These are phyloP conservation scores for Trichogramma evanescens DNA, from an alignment of 2,888 invertebrate genomes.

Conservation along the genomic window DNA sequence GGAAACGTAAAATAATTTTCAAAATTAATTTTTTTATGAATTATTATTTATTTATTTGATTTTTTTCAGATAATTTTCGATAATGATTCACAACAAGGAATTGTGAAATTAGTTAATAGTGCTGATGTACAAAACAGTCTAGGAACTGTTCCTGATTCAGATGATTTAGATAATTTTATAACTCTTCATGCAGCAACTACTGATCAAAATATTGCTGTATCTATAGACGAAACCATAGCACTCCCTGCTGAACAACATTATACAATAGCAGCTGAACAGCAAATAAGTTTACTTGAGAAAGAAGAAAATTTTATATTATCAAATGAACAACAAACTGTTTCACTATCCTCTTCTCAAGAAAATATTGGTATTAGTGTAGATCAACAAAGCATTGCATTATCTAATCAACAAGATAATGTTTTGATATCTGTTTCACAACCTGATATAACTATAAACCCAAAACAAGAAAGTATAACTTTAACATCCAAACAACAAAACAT, in stretches of 20 bases:
- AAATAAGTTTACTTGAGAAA: too few species aligned
- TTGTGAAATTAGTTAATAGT: slow-evolving; percentile 8
- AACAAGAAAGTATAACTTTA: too few species aligned
- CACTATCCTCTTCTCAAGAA: too few species aligned
- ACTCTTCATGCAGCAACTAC: slow-evolving; percentile 15
- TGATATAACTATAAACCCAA: too few species aligned
- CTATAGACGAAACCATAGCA: background rate
- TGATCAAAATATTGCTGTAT: slow-evolving; percentile 9
- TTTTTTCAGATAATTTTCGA: slow-evolving; percentile 18
- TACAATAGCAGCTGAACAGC: background rate
- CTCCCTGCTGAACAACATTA: background rate
- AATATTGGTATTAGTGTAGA: background rate
- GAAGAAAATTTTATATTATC: too few species aligned
- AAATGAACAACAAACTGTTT: too few species aligned
- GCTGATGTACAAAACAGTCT: background rate
- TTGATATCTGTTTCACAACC: too few species aligned
- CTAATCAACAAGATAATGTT: too few species aligned
- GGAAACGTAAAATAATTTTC: background rate
- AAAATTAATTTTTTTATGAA: background rate
- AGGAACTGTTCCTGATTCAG: background rate
- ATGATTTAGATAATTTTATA: slow-evolving; percentile 12
- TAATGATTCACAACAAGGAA: slow-evolving; percentile 8
- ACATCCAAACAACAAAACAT: too few species aligned
- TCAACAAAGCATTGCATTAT: too few species aligned
- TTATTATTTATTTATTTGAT: background rate